Evolutionary conservation across 2,888 invertebrate species (phyloP).

Genomic region (Carpatolechia fugitivella): DNA sequence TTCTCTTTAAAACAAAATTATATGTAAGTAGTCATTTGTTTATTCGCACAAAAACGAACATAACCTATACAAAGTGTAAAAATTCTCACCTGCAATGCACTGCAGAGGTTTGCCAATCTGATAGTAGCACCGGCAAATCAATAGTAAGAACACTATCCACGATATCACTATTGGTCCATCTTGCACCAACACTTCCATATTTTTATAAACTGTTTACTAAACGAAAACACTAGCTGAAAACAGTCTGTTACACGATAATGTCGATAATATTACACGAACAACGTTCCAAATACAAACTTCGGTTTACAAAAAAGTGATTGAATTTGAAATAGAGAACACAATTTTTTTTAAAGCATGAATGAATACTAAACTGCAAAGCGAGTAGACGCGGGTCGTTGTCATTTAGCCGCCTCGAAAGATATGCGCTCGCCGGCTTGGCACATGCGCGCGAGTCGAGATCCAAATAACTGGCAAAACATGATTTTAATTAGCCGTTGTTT

Average conservation of each 20-base stretch:
- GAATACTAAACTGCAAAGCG: conserved; percentile 37
- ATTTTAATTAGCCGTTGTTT: conserved; percentile 46
- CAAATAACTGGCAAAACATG: conserved; percentile 56
- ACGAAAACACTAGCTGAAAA: background rate
- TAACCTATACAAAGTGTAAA: no score
- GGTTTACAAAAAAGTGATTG: no score
- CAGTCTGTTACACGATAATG: background rate
- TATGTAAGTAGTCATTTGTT: no score
- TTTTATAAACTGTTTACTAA: background rate
- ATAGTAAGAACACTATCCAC: conserved; percentile 65
- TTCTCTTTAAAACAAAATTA: no score
- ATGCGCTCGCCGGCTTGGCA: conserved; percentile 68
- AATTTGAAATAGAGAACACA: no score
- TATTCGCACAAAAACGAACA: background rate
- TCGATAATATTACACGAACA: no score
- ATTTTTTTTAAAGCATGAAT: conserved; percentile 31
- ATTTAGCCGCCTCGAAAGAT: conserved; percentile 66
- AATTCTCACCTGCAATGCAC: conserved; percentile 38
- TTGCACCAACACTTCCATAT: conserved; percentile 60
- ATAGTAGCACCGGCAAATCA: conserved; percentile 70
- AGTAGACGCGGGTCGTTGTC: conserved; percentile 67
- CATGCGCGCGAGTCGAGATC: conserved; percentile 55
- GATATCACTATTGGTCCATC: conserved; percentile 67
- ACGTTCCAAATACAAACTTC: no score
- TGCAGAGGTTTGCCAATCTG: conserved; percentile 46